Base-by-base conservation (phyloP, 1,140 invertebrate genomes). In the Olivierus martensii region DNA sequence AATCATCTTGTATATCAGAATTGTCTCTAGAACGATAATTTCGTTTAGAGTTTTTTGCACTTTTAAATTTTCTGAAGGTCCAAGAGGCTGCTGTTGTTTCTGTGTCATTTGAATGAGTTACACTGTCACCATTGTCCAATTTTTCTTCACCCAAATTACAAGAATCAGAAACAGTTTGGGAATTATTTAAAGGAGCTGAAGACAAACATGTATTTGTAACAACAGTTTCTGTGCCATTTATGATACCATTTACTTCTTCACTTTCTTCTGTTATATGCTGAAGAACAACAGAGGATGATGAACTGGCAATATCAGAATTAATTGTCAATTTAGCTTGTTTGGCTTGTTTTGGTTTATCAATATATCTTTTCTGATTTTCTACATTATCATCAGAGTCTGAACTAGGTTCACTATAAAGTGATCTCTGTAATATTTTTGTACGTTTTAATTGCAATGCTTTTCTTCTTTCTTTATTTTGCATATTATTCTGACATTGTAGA, bases 351-450 rank as follows among this genome's bases (percentile, higher is more conserved):
- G 22, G 5, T 15, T 46, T 46, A 4, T 6, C 12, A 34, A n/a
- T 34, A 4, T 12, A 14, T 34, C 34, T 28, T 34, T 10, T 34
- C n/a, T n/a, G 14, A 14, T 49, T 41, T 22, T 14, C 37, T 17
- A 3, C 15, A 41, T 38, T 36, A 34, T 47, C 49, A 51, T 55
- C 49, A 43, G 53, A 55, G 39, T 51, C 43, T 5, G 53, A 51
- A 38, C 48, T 51, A 6, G 19, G 12, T 35, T 22, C 43, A 39
- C 45, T 35, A 4, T 49, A 34, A n/a, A 39, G 21, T 18, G 44
- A 14, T 18, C 38, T 44, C 39, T 46, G 43, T 41, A 12, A 41
- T 14, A 55, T 11, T 42, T 42, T 50, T 10, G 49, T 44, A 12
- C 53, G 42, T 21, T 47, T 50, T 18, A 35, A 46, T 3, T 43